phyloP scores from a whole-genome alignment of 2,113 vertebrate genomes.

The Dipodomys ordii region DNA sequence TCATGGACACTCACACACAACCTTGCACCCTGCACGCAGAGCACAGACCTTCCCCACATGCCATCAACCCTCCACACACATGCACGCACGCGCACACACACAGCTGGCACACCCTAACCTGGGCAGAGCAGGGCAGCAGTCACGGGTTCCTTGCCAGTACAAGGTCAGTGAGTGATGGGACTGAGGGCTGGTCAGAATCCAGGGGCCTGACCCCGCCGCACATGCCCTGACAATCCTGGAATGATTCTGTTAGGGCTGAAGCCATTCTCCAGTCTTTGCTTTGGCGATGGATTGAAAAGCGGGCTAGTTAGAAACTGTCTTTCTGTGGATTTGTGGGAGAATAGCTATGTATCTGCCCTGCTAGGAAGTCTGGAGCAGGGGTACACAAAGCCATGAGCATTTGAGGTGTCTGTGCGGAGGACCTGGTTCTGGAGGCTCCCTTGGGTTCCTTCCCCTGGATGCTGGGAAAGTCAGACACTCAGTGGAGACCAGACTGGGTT shows the following conservation, averaged over 20 bases:
- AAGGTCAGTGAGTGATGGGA: accelerated
- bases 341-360: accelerated
- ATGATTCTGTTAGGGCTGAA: accelerated
- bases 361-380: neutral
- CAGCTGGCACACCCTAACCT: accelerated
- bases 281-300: accelerated
- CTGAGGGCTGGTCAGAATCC: accelerated
- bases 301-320: accelerated
- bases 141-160: neutral
- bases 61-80: neutral
- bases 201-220: accelerated
- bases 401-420: accelerated
- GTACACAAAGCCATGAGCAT: accelerated
- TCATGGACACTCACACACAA: neutral
- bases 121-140: accelerated
- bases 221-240: accelerated
- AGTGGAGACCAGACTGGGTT: no score
- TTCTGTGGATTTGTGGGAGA: accelerated
- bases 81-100: no score
- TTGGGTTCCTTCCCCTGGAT: no score
- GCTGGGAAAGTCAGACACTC: no score
- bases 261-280: accelerated
- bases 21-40: neutral
- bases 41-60: neutral
- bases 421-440: neutral